Percentiles rank a stretch among this genome's conserved stretches.
phyloP scores from a whole-genome alignment of 2,797 vertebrate genomes.

The Typhlichthys eigenmanni region DNA sequence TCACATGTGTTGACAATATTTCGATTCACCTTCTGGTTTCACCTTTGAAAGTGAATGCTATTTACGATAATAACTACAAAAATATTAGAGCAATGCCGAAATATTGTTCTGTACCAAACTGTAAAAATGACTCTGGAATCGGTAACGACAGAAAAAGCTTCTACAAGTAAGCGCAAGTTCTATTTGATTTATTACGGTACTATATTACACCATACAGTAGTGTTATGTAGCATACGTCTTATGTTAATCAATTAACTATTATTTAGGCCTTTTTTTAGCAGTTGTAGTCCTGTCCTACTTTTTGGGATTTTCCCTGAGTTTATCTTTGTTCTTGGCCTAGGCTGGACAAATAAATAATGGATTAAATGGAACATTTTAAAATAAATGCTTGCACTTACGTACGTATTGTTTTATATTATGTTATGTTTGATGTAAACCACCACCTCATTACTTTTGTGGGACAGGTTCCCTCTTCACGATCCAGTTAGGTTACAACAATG shows the following conservation, averaged over 20 bases:
- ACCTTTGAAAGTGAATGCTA: conserved; percentile 31
- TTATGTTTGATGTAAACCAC: neutral
- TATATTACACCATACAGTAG: neutral
- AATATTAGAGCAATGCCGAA: conserved; percentile 65
- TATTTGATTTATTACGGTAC: neutral
- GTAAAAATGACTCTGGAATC: conserved; percentile 64
- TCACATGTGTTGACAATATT: conserved; percentile 49
- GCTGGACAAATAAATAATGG: too few species aligned
- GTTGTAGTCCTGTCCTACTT: neutral
- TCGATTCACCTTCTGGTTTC: conserved; percentile 61
- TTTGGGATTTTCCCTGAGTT: neutral
- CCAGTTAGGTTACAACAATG: conserved; percentile 74
- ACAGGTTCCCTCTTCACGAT: conserved; percentile 80
- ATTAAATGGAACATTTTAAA: neutral
- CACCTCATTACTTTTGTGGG: neutral
- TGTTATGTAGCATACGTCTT: too few species aligned
- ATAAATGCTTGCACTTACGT: neutral
- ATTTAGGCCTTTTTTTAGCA: neutral
- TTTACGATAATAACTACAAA: neutral
- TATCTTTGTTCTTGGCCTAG: conserved; percentile 9
- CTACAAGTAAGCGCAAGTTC: conserved; percentile 69
- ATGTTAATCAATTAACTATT: too few species aligned
- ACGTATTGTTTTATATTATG: neutral
- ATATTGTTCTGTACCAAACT: conserved; percentile 72
- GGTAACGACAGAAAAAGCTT: conserved; percentile 68